These are phyloP conservation scores for Halichondria panicea DNA, from an alignment of 37 sponge, comb jelly and placozoan species.

Conservation along the genomic window DNA sequence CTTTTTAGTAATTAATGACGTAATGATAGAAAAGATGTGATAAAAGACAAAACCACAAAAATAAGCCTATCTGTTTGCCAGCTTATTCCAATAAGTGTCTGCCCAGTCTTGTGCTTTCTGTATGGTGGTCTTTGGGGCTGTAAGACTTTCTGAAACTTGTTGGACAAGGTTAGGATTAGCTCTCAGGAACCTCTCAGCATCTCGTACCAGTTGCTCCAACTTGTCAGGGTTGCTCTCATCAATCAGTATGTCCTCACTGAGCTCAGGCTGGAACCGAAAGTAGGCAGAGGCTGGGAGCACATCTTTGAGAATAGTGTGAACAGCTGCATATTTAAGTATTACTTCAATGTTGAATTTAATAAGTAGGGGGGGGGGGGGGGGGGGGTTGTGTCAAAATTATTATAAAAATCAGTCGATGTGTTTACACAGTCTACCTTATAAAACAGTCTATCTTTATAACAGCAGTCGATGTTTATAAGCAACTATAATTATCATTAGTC, in stretches of 20 bases:
- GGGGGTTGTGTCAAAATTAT: background rate
- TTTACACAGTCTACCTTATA: too few species aligned
- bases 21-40: too few species aligned
- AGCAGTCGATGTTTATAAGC: too few species aligned
- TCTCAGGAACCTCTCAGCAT: slow-evolving; percentile 49
- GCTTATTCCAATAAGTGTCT: slow-evolving; percentile 16
- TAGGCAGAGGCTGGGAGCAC: slow-evolving; percentile 64
- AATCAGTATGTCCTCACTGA: slow-evolving; percentile 66
- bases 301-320: slow-evolving; percentile 72
- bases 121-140: slow-evolving; percentile 11
- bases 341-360: too few species aligned
- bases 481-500: too few species aligned
- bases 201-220: slow-evolving; percentile 49
- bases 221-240: slow-evolving; percentile 72
- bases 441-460: too few species aligned
- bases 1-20: too few species aligned
- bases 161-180: background rate
- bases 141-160: slow-evolving; percentile 16
- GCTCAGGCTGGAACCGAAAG: slow-evolving; percentile 82
- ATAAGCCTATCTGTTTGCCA: too few species aligned
- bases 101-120: slow-evolving; percentile 32
- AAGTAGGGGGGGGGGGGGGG: background rate
- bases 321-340: slow-evolving; percentile 38
- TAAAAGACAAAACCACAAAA: too few species aligned
- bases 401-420: slow-evolving; percentile 1